Conservation (phyloP, 2,888 invertebrate species). For the Smittia aterrima region DNA sequence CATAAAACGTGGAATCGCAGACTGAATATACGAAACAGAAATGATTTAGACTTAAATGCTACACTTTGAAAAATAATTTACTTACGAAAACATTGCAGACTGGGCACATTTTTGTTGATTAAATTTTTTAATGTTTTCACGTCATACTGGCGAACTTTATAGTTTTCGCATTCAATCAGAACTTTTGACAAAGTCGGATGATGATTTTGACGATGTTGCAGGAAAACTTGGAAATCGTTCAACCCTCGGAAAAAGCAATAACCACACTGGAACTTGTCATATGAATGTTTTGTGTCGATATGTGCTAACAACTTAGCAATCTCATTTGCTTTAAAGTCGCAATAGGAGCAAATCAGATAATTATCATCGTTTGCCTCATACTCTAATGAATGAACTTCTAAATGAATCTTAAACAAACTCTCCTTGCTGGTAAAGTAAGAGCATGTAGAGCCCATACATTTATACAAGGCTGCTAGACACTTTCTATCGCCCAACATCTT, state of each 20-base stretch:
- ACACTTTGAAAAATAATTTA: too few relatives aligned
- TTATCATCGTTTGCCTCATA: neutral
- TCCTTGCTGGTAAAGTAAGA: neutral
- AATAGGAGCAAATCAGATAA: neutral
- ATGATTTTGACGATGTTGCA: too few relatives aligned
- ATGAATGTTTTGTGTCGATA: neutral
- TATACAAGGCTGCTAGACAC: slow-evolving; percentile 24
- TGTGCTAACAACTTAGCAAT: neutral
- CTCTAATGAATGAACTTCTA: neutral
- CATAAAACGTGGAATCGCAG: neutral
- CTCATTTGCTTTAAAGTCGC: neutral
- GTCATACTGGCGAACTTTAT: too few relatives aligned
- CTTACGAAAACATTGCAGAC: too few relatives aligned
- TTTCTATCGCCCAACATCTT: too few relatives aligned
- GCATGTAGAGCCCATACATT: slow-evolving; percentile 32
- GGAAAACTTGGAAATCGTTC: neutral
- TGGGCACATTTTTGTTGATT: too few relatives aligned
- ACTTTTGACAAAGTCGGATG: too few relatives aligned
- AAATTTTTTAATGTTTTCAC: too few relatives aligned
- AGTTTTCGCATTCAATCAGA: too few relatives aligned
- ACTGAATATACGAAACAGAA: neutral
- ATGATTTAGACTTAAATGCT: too few relatives aligned
- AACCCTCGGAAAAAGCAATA: slow-evolving; percentile 21
- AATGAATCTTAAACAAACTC: neutral
- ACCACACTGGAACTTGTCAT: neutral